These are phyloP conservation scores for Conomelus anceps DNA, from an alignment of 2,888 invertebrate genomes.

Conservation along the genomic window DNA sequence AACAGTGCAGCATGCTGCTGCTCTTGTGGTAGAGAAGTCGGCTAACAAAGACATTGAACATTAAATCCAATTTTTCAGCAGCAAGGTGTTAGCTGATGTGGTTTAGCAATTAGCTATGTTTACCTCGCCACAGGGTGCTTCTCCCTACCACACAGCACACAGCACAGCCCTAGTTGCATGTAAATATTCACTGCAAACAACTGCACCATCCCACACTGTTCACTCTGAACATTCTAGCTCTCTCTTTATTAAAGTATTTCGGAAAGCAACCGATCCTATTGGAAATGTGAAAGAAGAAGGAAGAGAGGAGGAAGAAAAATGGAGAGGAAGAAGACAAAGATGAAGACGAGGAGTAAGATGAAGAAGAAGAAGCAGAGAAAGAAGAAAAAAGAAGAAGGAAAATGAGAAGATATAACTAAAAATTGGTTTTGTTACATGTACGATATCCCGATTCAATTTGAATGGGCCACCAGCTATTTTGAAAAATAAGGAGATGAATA, in stretches of 20 bases:
- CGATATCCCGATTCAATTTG: no score
- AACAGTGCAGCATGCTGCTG: background rate
- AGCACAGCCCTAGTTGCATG: background rate
- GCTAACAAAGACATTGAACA: conserved; percentile 10
- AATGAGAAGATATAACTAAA: no score
- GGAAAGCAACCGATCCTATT: background rate
- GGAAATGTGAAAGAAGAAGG: background rate
- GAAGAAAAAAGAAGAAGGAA: no score
- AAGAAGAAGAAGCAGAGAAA: no score
- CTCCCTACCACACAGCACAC: background rate
- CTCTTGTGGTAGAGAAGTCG: background rate
- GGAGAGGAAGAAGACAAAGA: no score
- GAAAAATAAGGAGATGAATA: no score
- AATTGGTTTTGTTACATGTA: no score
- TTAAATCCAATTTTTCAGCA: background rate
- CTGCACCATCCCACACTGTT: background rate
- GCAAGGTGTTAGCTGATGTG: conserved; percentile 5
- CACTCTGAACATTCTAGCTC: background rate
- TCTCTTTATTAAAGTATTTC: background rate
- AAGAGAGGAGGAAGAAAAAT: no score
- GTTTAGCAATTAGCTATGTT: conserved; percentile 13
- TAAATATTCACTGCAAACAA: background rate
- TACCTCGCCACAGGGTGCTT: conserved; percentile 7
- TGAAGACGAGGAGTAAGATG: no score
- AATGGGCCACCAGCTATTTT: no score